These are phyloP conservation scores for Omphaloscelis lunosa DNA, from an alignment of 2,888 invertebrate species.

Conservation along the genomic window DNA sequence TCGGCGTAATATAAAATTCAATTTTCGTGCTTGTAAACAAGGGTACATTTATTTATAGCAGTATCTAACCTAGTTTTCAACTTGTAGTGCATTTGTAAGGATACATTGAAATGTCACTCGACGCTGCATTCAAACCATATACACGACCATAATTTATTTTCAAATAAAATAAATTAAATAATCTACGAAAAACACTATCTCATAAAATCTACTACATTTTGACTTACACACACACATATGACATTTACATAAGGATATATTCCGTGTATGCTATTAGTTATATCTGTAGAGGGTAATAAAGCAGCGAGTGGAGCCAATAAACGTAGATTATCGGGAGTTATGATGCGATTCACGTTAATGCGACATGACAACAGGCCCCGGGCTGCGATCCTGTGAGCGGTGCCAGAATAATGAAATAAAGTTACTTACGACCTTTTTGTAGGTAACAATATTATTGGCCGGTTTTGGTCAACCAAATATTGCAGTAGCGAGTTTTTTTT, in stretches of 20 bases:
- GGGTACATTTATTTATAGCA: background rate
- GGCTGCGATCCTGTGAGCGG: constrained; percentile 66
- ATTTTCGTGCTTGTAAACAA: background rate
- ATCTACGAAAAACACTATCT: background rate
- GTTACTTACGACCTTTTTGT: constrained; percentile 19
- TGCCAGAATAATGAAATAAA: constrained; percentile 60
- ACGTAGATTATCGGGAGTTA: constrained; percentile 90
- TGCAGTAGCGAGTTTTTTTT: constrained; percentile 8
- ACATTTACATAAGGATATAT: constrained; percentile 33
- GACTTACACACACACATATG: constrained; percentile 9
- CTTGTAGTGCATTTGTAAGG: constrained; percentile 23
- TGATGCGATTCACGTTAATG: constrained; percentile 89
- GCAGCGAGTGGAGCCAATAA: constrained; percentile 87
- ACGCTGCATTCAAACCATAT: background rate
- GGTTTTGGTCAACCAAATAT: background rate
- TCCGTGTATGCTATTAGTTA: constrained; percentile 66
- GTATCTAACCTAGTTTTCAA: constrained; percentile 30
- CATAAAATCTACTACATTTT: background rate
- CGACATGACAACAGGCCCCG: constrained; percentile 88
- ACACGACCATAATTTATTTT: background rate
- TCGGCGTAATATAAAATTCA: background rate
- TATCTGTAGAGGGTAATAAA: constrained; percentile 80
- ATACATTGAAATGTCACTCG: constrained; percentile 13
- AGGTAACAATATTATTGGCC: background rate
- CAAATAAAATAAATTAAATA: background rate